phyloP scores from a whole-genome alignment of 2,113 vertebrate genomes.

The Naja naja region DNA sequence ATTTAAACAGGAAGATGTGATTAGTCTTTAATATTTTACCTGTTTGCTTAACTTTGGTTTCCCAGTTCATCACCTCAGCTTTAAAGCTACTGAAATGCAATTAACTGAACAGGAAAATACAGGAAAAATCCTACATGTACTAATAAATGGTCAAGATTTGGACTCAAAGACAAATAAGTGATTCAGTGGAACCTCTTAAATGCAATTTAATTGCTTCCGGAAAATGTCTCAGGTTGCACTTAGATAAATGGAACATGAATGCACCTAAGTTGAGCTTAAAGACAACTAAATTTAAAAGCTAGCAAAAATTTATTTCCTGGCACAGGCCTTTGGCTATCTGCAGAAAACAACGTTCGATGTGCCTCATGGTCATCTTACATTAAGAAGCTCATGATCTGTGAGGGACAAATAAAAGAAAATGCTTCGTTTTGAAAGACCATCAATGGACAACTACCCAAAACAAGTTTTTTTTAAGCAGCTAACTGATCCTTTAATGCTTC shows the following conservation, averaged over 20 bases:
- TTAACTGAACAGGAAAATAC: slow-evolving; percentile 2
- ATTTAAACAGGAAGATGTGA: slow-evolving; percentile 27
- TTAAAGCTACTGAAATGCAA: slow-evolving; percentile 30
- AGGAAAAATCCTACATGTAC: neutral
- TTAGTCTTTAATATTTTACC: slow-evolving; percentile 20
- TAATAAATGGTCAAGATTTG: slow-evolving; percentile 6
- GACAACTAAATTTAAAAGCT: neutral
- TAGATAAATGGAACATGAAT: slow-evolving; percentile 17
- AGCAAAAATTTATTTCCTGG: neutral
- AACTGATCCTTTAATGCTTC: neutral
- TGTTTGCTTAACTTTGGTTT: slow-evolving; percentile 26
- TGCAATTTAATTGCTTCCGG: neutral
- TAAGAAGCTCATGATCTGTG: neutral
- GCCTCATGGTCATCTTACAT: neutral
- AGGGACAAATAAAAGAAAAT: slow-evolving; percentile 35
- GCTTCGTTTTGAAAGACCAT: neutral
- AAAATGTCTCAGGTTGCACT: neutral
- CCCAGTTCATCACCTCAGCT: slow-evolving; percentile 1
- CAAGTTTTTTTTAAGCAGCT: neutral
- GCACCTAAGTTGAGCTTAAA: neutral
- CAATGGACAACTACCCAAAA: neutral
- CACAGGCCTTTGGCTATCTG: accelerated
- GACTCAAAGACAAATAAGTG: neutral
- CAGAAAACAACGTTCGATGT: neutral
- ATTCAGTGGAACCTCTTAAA: neutral